phyloP scores from a whole-genome alignment of 2,888 invertebrate species.

The Neoscelio sp. region DNA sequence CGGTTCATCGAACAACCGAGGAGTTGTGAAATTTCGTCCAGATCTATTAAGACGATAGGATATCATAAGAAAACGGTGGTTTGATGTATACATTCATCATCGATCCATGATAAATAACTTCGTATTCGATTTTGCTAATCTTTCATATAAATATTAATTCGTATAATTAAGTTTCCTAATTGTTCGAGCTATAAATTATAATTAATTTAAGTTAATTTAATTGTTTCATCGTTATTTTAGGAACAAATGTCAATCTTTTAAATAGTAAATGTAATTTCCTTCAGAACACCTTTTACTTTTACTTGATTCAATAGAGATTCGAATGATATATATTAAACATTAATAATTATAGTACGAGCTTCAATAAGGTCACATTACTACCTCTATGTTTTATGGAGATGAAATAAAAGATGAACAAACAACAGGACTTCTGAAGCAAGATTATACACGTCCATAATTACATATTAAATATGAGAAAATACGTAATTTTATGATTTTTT shows the following conservation, averaged over 20 bases:
- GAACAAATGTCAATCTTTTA: constrained; percentile 9
- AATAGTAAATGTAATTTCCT: neutral
- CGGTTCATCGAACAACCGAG: constrained; percentile 37
- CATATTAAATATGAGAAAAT: neutral
- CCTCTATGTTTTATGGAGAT: neutral
- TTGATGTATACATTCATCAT: neutral
- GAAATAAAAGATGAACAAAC: neutral
- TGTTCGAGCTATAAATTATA: constrained; percentile 5
- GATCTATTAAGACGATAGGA: neutral
- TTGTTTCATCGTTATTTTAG: constrained; percentile 10
- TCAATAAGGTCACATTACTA: constrained; percentile 12
- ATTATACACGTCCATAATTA: neutral
- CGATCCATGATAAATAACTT: constrained; percentile 22
- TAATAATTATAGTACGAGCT: constrained; percentile 20
- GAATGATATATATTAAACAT: constrained; percentile 39
- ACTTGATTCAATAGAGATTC: neutral
- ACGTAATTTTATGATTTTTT: neutral
- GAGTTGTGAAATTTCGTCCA: neutral
- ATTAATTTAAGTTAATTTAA: constrained; percentile 20
- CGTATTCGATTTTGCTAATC: constrained; percentile 1
- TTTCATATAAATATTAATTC: constrained; percentile 24
- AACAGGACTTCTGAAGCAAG: neutral
- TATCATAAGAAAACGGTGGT: neutral
- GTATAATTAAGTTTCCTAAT: constrained; percentile 4
- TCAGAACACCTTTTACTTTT: neutral